Evolutionary conservation across 2,797 vertebrate genomes (phyloP).

Genomic region (Semotilus atromaculatus): DNA sequence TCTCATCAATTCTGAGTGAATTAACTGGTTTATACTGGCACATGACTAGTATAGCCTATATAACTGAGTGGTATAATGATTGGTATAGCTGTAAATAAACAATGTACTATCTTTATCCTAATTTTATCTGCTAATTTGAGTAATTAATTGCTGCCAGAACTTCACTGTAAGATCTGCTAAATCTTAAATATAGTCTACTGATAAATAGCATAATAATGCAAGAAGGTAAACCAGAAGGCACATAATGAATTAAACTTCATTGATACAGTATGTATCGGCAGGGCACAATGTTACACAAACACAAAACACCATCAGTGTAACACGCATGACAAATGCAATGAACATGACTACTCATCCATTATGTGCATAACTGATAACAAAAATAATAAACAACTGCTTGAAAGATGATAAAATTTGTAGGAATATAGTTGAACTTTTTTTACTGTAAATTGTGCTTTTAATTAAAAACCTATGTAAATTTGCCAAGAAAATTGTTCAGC

Average conservation of each 20-base stretch:
- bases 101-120: not conserved
- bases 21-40: conserved; percentile 83
- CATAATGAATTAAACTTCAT: not conserved
- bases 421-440: not conserved
- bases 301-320: not conserved
- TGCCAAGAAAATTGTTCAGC: not conserved
- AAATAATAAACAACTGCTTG: not conserved
- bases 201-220: not conserved
- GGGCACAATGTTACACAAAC: not conserved
- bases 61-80: not conserved
- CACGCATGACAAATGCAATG: not conserved
- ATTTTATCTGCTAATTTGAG: not conserved
- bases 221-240: not conserved
- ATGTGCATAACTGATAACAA: not conserved
- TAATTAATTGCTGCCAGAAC: not conserved
- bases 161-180: not conserved
- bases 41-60: conserved; percentile 80
- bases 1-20: conserved; percentile 64
- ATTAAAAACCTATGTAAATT: not conserved
- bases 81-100: not conserved
- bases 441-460: not conserved
- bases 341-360: not conserved
- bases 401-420: not conserved
- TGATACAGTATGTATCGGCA: not conserved
- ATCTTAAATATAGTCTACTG: not conserved